These are phyloP conservation scores for Suillia variegata DNA, from an alignment of 2,888 invertebrate species.

Conservation along the genomic window DNA sequence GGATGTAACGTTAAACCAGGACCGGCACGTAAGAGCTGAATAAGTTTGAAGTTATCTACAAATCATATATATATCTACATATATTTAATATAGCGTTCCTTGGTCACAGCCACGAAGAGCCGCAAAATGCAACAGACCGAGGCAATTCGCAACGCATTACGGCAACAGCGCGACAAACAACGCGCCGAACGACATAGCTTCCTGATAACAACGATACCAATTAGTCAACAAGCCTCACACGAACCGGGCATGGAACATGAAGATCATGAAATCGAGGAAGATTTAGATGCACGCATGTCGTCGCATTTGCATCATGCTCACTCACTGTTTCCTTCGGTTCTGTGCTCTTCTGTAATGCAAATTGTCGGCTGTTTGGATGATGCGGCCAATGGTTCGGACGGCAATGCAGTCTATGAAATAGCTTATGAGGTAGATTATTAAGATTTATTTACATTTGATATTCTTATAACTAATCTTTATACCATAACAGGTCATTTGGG, in stretches of 20 bases:
- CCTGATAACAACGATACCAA: conserved; percentile 92
- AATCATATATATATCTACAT: conserved; percentile 4
- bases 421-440: conserved; percentile 79
- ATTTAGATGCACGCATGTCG: conserved; percentile 71
- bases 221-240: conserved; percentile 92
- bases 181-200: conserved; percentile 94
- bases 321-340: conserved; percentile 93
- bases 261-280: conserved; percentile 85
- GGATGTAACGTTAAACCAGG: conserved; percentile 98
- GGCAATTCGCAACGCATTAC: conserved; percentile 91
- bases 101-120: conserved; percentile 98
- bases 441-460: neutral
- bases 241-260: conserved; percentile 90
- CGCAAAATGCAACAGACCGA: conserved; percentile 99
- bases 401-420: conserved; percentile 95
- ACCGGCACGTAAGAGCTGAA: conserved; percentile 80
- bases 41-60: conserved; percentile 1
- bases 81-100: conserved; percentile 71
- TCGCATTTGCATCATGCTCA: conserved; percentile 91
- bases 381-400: conserved; percentile 91
- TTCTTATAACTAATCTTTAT: neutral
- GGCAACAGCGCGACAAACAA: conserved; percentile 95
- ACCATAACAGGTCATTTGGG: conserved; percentile 87
- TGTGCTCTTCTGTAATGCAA: conserved; percentile 94
- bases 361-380: conserved; percentile 95